Conservation (phyloP, 2,888 invertebrate species). For the Pherbina coryleti region DNA sequence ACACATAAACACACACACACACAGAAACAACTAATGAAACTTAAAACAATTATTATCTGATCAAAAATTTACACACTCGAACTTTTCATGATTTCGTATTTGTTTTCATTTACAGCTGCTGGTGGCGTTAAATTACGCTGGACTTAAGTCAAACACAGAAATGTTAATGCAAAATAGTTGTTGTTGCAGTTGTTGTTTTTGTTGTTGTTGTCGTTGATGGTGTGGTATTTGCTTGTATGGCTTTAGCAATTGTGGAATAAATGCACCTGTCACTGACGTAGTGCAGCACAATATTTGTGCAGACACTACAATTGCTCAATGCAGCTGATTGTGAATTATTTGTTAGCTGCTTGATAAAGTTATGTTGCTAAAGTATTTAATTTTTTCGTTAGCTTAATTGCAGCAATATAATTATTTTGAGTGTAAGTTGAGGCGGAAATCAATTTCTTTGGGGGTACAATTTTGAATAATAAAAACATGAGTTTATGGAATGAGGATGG, state of each 20-base stretch:
- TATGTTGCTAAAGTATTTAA: neutral
- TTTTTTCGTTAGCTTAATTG: neutral
- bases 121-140: constrained; percentile 12
- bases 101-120: neutral
- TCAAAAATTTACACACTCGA: constrained; percentile 40
- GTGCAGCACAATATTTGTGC: neutral
- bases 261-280: neutral
- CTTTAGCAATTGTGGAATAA: neutral
- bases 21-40: constrained; percentile 48
- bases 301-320: too few relatives aligned
- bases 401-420: neutral
- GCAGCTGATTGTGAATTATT: neutral
- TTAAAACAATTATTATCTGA: constrained; percentile 56
- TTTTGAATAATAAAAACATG: too few relatives aligned
- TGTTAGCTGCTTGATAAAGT: neutral
- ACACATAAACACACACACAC: constrained; percentile 12
- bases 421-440: too few relatives aligned
- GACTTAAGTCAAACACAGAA: neutral
- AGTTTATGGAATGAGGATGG: too few relatives aligned
- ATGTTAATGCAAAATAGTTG: constrained; percentile 1
- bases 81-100: constrained; percentile 2
- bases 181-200: neutral
- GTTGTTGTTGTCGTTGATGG: constrained; percentile 3
- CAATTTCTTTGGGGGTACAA: too few relatives aligned
- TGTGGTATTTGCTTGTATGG: constrained; percentile 1